A percentile compares a stretch with the other conserved stretches of the same genome.
These are phyloP conservation scores for Sebastes reedi DNA, from an alignment of 2,797 vertebrate species.

Conservation along the genomic window DNA sequence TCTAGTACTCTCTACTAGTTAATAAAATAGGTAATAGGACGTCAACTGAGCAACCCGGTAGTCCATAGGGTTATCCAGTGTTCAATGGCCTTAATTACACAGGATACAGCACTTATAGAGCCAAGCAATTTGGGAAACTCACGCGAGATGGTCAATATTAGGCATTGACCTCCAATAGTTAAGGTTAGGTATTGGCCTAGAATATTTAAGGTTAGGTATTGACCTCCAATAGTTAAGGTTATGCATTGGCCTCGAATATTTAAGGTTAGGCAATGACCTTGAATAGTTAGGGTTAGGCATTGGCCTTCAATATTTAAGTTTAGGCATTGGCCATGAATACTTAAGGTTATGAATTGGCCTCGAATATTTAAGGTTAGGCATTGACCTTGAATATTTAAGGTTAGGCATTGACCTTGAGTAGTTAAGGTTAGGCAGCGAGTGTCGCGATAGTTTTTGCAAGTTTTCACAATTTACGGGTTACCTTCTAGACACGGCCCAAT, in stretches of 20 bases:
- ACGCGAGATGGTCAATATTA: too few relatives aligned
- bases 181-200: rapidly evolving
- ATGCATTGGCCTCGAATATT: rapidly evolving
- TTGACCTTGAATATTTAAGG: too few relatives aligned
- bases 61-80: not conserved
- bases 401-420: too few relatives aligned
- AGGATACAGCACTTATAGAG: not conserved
- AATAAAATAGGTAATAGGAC: not conserved
- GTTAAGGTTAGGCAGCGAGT: too few relatives aligned
- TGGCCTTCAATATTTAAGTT: rapidly evolving
- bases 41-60: not conserved
- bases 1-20: not conserved
- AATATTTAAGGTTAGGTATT: too few relatives aligned
- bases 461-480: not conserved
- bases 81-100: not conserved
- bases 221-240: rapidly evolving
- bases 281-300: too few relatives aligned
- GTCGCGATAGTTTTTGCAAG: too few relatives aligned
- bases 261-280: too few relatives aligned
- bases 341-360: too few relatives aligned
- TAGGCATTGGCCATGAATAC: rapidly evolving
- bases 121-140: not conserved
- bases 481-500: too few relatives aligned
- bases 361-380: too few relatives aligned
- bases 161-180: rapidly evolving